phyloP scores from a whole-genome alignment of 2,888 invertebrate genomes.

The Coleophora flavipennella region DNA sequence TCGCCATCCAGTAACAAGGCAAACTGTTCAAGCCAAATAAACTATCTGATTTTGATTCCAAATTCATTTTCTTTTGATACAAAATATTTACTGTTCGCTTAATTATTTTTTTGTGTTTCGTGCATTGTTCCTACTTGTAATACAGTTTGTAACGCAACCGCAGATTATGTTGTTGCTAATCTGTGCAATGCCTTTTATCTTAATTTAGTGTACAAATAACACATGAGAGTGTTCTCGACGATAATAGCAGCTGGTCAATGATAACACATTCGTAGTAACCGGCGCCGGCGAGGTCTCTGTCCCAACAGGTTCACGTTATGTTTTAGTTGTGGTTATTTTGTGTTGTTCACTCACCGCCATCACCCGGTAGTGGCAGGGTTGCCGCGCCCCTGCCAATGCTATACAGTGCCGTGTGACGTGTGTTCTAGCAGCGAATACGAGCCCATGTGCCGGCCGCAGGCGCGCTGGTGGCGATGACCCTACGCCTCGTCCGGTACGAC shows the following conservation, averaged over 20 bases:
- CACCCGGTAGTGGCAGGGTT: background rate
- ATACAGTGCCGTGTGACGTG: slow-evolving; percentile 20
- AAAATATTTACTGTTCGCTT: background rate
- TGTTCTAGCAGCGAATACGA: slow-evolving; percentile 51
- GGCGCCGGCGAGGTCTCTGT: too few relatives aligned
- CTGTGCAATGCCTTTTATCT: too few relatives aligned
- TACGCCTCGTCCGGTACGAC: slow-evolving; percentile 43
- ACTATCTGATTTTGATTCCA: too few relatives aligned
- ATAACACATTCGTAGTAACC: too few relatives aligned
- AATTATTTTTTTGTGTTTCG: background rate
- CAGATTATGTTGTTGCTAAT: too few relatives aligned
- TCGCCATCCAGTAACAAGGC: slow-evolving; percentile 2
- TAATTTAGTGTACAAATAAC: too few relatives aligned
- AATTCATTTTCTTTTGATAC: background rate
- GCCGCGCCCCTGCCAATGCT: background rate
- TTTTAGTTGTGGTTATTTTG: slow-evolving; percentile 10
- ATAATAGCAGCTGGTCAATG: too few relatives aligned
- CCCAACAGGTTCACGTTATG: background rate
- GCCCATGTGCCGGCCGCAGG: slow-evolving; percentile 48
- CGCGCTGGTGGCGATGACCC: slow-evolving; percentile 48
- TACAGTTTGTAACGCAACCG: too few relatives aligned
- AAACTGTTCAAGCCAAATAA: too few relatives aligned
- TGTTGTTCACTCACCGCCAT: slow-evolving; percentile 30
- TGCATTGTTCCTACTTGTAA: too few relatives aligned
- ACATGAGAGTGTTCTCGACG: too few relatives aligned